Evolutionary conservation across 2,888 invertebrate species (phyloP).

Genomic region (Drymonia ruficornis): DNA sequence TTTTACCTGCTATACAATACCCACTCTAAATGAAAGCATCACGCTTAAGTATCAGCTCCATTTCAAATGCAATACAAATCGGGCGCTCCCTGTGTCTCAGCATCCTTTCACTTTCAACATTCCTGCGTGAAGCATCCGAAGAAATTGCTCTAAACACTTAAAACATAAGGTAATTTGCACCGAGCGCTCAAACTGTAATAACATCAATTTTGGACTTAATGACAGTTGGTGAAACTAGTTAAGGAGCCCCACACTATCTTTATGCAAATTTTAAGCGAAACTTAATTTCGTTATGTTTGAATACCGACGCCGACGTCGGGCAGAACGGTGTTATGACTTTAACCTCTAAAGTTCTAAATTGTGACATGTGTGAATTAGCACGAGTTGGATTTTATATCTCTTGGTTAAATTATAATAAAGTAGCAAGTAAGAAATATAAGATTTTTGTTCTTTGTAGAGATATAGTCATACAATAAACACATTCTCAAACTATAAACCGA

Average conservation of each 20-base stretch:
- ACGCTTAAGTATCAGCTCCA: conserved; percentile 40
- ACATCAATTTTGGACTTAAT: conserved; percentile 32
- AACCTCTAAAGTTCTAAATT: conserved; percentile 19
- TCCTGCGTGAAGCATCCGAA: conserved; percentile 21
- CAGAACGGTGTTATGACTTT: conserved; percentile 37
- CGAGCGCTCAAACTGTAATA: conserved; percentile 26
- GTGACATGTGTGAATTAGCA: conserved; percentile 1
- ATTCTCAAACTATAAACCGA: not conserved
- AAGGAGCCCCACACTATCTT: conserved; percentile 35
- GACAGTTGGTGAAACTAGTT: conserved; percentile 36
- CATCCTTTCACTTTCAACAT: conserved; percentile 62
- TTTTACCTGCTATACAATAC: conserved; percentile 40
- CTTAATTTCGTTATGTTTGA: conserved; percentile 35
- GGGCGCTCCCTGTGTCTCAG: conserved; percentile 28
- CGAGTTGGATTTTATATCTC: not conserved
- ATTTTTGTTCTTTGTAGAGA: no score
- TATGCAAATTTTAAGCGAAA: conserved; percentile 40
- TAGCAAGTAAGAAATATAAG: not conserved
- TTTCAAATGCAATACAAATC: conserved; percentile 50
- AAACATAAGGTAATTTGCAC: conserved; percentile 34
- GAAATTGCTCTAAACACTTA: conserved; percentile 21
- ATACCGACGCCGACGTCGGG: conserved; percentile 27
- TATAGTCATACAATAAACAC: not conserved
- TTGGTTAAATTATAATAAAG: not conserved
- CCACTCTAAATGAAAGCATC: conserved; percentile 46